Evolutionary conservation across 2,113 vertebrate genomes (phyloP).

Genomic region (Pungitius pungitius): DNA sequence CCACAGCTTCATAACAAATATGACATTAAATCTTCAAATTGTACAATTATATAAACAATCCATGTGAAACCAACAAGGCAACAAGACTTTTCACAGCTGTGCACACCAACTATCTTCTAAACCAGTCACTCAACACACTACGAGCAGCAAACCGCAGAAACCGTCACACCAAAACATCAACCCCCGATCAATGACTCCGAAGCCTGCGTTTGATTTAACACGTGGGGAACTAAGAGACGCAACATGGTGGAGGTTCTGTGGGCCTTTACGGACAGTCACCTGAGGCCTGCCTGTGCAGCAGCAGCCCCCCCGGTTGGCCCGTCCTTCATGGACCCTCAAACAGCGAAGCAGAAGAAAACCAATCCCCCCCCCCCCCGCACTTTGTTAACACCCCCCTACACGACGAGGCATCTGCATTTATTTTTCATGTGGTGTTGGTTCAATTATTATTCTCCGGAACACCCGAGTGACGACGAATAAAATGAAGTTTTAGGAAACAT

Average conservation of each 20-base stretch:
- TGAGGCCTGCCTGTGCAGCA: background rate
- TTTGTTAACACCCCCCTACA: background rate
- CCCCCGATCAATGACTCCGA: background rate
- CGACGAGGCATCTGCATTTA: background rate
- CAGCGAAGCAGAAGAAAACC: background rate
- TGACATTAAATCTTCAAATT: background rate
- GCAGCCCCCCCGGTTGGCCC: background rate
- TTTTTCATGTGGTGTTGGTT: background rate
- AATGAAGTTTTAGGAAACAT: background rate
- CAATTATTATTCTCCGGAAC: background rate
- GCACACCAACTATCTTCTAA: background rate
- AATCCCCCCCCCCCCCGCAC: too few relatives aligned
- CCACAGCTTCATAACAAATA: background rate
- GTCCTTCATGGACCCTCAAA: background rate
- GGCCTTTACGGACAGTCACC: background rate
- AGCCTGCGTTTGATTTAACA: background rate
- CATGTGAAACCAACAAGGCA: background rate
- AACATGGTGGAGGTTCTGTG: background rate
- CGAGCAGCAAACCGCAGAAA: background rate
- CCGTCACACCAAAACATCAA: background rate
- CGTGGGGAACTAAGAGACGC: background rate
- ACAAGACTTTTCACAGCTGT: background rate
- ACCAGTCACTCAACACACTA: background rate
- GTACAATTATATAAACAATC: background rate
- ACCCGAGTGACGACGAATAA: background rate